These are phyloP conservation scores for Drosophila suzukii DNA, from an alignment of 1,140 invertebrate genomes.

Conservation along the genomic window DNA sequence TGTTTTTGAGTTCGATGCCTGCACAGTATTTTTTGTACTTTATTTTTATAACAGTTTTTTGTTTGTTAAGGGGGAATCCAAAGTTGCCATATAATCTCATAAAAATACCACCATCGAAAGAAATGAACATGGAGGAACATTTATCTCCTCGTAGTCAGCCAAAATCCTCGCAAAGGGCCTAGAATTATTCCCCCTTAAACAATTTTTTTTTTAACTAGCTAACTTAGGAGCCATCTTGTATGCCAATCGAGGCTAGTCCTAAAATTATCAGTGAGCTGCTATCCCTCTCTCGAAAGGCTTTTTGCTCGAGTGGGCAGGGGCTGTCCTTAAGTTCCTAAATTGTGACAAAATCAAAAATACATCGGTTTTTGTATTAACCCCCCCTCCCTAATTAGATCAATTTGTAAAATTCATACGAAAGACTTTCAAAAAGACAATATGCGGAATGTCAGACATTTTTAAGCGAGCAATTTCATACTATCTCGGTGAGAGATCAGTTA, in stretches of 20 bases:
- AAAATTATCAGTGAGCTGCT: conserved; percentile 43
- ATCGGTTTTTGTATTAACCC: conserved; percentile 16
- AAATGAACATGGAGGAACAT: neutral
- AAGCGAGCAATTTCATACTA: conserved; percentile 15
- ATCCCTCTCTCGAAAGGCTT: conserved; percentile 12
- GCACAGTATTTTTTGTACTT: conserved; percentile 73
- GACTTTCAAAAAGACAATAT: conserved; percentile 29
- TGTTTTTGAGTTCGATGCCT: conserved; percentile 43
- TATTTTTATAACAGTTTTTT: conserved; percentile 48
- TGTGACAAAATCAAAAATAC: conserved; percentile 12
- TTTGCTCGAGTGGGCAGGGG: conserved; percentile 26
- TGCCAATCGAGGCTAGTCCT: conserved; percentile 58
- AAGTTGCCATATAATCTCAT: conserved; percentile 58
- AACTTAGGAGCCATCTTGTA: conserved; percentile 46
- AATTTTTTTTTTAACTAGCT: conserved; percentile 27
- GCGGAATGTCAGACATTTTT: conserved; percentile 25
- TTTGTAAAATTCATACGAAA: conserved; percentile 22
- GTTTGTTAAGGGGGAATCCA: conserved; percentile 1
- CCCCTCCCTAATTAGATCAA: conserved; percentile 1
- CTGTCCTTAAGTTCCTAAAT: conserved; percentile 47
- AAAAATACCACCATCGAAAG: conserved; percentile 36
- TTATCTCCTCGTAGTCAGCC: conserved; percentile 39
- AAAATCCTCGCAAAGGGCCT: conserved; percentile 56
- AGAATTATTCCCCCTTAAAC: conserved; percentile 2
- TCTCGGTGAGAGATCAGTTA: conserved; percentile 3